These are phyloP conservation scores for Oscheius sp. DNA, from an alignment of 2,888 invertebrate species.

Conservation along the genomic window DNA sequence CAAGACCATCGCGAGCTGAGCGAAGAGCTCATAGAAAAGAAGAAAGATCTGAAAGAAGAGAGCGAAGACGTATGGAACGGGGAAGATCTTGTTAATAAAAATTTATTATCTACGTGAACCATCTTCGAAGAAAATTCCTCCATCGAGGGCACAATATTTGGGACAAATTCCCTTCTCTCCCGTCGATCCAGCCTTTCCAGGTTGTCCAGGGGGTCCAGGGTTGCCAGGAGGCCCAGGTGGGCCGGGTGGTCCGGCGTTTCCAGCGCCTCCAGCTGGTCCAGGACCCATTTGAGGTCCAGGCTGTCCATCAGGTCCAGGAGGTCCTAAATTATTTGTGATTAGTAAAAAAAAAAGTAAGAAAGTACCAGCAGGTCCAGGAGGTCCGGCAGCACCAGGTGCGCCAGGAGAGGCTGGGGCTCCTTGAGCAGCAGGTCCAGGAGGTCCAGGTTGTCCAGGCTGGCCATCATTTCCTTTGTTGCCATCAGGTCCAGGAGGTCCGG, in stretches of 20 bases:
- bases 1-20: background rate
- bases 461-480: slow-evolving; percentile 55
- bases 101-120: slow-evolving; percentile 36
- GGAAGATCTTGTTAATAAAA: background rate
- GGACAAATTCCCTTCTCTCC: slow-evolving; percentile 56
- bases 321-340: slow-evolving; percentile 27
- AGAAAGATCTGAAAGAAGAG: background rate
- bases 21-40: background rate
- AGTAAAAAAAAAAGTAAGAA: slow-evolving; percentile 37
- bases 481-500: slow-evolving; percentile 40
- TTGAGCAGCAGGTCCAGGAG: slow-evolving; percentile 26
- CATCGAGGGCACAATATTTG: slow-evolving; percentile 51
- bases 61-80: too few relatives aligned
- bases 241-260: slow-evolving; percentile 29
- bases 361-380: slow-evolving; percentile 39
- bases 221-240: slow-evolving; percentile 50
- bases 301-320: slow-evolving; percentile 40
- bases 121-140: slow-evolving; percentile 55
- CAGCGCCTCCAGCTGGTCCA: slow-evolving; percentile 41
- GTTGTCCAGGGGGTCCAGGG: slow-evolving; percentile 46
- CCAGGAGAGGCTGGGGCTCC: slow-evolving; percentile 12
- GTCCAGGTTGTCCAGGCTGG: slow-evolving; percentile 27
- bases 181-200: slow-evolving; percentile 48
- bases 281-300: slow-evolving; percentile 20
- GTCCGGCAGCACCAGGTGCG: slow-evolving; percentile 46